Conservation (phyloP, 2,888 invertebrate genomes). For the Strigamia transsilvanica region DNA sequence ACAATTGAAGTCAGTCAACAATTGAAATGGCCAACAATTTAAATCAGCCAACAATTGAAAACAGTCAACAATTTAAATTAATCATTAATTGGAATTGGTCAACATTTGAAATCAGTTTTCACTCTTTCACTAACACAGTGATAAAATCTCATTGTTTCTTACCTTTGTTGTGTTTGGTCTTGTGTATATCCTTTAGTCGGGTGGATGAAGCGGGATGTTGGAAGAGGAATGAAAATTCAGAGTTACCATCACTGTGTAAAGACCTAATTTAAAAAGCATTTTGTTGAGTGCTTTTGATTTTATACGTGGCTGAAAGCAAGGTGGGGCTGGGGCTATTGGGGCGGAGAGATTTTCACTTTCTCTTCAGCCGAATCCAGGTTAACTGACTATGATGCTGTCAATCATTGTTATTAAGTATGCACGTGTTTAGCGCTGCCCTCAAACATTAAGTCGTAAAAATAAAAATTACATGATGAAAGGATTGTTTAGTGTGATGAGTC, state of each 20-base stretch:
- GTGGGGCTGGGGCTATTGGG: neutral
- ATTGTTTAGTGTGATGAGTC: neutral
- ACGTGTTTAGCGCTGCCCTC: neutral
- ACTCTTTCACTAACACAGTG: too few relatives aligned
- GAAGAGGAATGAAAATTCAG: neutral
- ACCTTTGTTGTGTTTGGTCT: too few relatives aligned
- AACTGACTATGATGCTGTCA: constrained; percentile 12
- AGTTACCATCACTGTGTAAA: neutral
- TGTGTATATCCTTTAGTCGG: too few relatives aligned
- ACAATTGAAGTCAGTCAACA: too few relatives aligned
- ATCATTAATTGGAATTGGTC: too few relatives aligned
- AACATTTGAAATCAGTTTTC: too few relatives aligned
- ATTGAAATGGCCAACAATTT: too few relatives aligned
- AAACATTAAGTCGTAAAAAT: neutral
- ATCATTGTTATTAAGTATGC: constrained; percentile 21
- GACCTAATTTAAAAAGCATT: neutral
- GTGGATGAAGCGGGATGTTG: neutral
- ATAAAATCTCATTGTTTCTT: too few relatives aligned
- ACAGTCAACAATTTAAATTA: too few relatives aligned
- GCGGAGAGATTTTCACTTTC: constrained; percentile 29
- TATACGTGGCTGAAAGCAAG: neutral
- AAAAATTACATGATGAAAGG: neutral
- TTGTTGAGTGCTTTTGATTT: neutral
- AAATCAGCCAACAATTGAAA: too few relatives aligned
- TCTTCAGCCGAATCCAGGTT: neutral